Percentiles rank a stretch among this genome's conserved stretches.
These are phyloP conservation scores for Priocnemis perturbator DNA, from an alignment of 2,888 invertebrate species.

Conservation along the genomic window DNA sequence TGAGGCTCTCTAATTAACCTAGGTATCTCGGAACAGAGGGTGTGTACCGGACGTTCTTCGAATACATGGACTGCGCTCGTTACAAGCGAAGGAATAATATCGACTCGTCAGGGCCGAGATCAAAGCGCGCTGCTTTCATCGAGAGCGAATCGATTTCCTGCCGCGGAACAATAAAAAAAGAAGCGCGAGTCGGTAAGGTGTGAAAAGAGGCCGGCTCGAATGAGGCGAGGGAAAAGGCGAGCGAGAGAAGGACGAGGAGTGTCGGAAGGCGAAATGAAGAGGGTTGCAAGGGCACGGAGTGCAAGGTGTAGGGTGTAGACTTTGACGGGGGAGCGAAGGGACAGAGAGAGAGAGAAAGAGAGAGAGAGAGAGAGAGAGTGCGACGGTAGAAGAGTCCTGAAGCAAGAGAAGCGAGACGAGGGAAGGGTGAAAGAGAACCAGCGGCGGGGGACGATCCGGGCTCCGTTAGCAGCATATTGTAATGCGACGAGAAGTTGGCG, in stretches of 20 bases:
- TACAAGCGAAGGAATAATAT: too few species aligned
- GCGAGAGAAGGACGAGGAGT: neutral
- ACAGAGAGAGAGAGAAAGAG: neutral
- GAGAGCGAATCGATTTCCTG: neutral
- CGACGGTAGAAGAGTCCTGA: too few species aligned
- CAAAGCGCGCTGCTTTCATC: neutral
- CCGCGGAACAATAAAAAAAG: neutral
- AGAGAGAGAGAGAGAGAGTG: neutral
- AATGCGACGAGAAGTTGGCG: constrained; percentile 75
- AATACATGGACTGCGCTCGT: too few species aligned
- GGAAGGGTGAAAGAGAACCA: constrained; percentile 3
- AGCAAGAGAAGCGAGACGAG: constrained; percentile 21
- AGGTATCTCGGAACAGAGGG: neutral
- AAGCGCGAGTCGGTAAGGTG: too few species aligned
- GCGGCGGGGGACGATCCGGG: constrained; percentile 55
- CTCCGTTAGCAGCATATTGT: constrained; percentile 74
- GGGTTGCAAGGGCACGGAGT: neutral
- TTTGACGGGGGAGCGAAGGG: neutral
- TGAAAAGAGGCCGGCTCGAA: neutral
- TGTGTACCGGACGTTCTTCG: too few species aligned
- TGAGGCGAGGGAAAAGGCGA: neutral
- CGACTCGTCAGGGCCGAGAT: too few species aligned
- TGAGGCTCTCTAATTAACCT: constrained; percentile 16
- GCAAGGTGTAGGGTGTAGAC: neutral
- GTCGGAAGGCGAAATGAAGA: constrained; percentile 4